Percentiles rank a stretch among this genome's conserved stretches.
Evolutionary conservation across 2,113 vertebrate species (phyloP).

Genomic region (Grus americana): DNA sequence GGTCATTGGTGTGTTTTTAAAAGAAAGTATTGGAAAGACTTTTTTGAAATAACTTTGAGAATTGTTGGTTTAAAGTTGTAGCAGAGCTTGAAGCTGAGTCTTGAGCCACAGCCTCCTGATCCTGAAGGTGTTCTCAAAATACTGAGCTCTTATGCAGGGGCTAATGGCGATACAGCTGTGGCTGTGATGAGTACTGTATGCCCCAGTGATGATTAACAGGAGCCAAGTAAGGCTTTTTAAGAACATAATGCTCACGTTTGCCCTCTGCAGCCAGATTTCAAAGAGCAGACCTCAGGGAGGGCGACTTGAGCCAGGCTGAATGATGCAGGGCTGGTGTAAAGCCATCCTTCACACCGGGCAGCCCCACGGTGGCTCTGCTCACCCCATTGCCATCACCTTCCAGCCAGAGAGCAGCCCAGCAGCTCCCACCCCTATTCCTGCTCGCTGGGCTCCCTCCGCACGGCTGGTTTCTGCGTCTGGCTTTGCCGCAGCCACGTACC

Average conservation of each 20-base stretch:
- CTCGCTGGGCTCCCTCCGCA: fast-evolving
- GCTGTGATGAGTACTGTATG: background rate
- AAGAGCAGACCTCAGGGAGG: background rate
- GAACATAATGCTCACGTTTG: background rate
- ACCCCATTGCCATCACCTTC: background rate
- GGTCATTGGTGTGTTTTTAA: background rate
- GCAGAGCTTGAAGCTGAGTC: background rate
- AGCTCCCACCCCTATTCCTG: background rate
- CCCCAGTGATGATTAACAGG: background rate
- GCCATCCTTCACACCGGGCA: background rate
- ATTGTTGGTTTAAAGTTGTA: background rate
- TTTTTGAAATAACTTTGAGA: background rate
- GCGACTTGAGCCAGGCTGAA: background rate
- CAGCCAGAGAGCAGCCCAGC: background rate
- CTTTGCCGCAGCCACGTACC: fast-evolving
- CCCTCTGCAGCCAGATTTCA: background rate
- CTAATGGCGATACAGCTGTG: background rate
- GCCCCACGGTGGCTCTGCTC: background rate
- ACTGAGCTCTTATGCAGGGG: background rate
- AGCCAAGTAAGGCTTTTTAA: background rate
- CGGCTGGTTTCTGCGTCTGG: background rate
- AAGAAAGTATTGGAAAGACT: background rate
- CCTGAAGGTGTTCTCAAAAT: background rate
- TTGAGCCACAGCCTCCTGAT: background rate
- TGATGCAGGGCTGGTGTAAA: background rate